Evolutionary conservation across 2,888 invertebrate genomes (phyloP).

Genomic region (Crioceris asparagi): DNA sequence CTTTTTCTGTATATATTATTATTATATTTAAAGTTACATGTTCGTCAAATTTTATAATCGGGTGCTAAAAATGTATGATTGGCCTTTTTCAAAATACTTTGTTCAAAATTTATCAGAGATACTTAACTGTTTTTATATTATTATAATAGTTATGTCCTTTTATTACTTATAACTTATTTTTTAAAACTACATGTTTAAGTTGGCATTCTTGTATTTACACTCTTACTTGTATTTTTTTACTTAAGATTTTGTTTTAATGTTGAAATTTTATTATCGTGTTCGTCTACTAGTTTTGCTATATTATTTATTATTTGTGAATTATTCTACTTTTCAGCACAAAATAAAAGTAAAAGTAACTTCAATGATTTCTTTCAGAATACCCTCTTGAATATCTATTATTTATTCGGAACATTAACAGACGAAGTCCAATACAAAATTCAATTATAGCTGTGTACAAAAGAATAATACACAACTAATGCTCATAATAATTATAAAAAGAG

Average conservation of each 20-base stretch:
- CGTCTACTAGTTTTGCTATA: slow-evolving; percentile 29
- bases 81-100: slow-evolving; percentile 16
- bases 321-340: slow-evolving; percentile 31
- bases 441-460: too few species aligned
- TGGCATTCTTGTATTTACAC: slow-evolving; percentile 12
- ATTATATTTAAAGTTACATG: slow-evolving; percentile 27
- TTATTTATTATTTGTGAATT: slow-evolving; percentile 31
- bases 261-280: slow-evolving; percentile 32
- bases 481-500: too few species aligned
- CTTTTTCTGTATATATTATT: slow-evolving; percentile 32
- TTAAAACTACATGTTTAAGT: slow-evolving; percentile 12
- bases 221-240: slow-evolving; percentile 23
- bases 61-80: slow-evolving; percentile 32
- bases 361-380: background rate
- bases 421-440: too few species aligned
- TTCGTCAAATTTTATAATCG: slow-evolving; percentile 28
- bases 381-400: too few species aligned
- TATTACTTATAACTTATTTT: slow-evolving; percentile 9
- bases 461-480: too few species aligned
- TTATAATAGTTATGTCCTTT: slow-evolving; percentile 2
- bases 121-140: background rate
- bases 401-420: too few species aligned
- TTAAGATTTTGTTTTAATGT: slow-evolving; percentile 31
- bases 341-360: slow-evolving; percentile 23
- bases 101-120: slow-evolving; percentile 15